These are phyloP conservation scores for Petrocephalus sullivani DNA, from an alignment of 2,797 vertebrate genomes.

Conservation along the genomic window DNA sequence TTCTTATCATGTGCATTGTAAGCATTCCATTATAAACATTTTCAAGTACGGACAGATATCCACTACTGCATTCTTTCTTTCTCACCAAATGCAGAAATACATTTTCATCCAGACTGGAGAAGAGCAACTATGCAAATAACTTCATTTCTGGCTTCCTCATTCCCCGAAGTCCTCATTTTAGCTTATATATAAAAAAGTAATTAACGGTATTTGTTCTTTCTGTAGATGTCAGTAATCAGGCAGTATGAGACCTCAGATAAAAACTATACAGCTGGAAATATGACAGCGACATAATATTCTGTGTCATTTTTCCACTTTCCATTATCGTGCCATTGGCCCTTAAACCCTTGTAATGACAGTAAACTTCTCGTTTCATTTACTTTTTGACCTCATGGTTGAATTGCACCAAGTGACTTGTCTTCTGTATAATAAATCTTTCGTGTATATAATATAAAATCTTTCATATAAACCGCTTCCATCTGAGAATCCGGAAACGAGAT, in stretches of 20 bases:
- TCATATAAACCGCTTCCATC: neutral
- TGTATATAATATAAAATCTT: neutral
- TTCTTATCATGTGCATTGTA: neutral
- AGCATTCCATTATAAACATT: conserved; percentile 5
- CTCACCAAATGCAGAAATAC: neutral
- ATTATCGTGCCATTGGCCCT: neutral
- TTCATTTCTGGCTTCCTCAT: neutral
- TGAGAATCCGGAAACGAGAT: neutral
- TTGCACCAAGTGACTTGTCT: neutral
- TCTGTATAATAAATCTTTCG: neutral
- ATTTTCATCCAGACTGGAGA: neutral
- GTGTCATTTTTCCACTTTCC: neutral
- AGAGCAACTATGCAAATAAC: neutral
- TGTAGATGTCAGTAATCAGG: neutral
- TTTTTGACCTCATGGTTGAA: neutral
- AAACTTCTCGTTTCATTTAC: neutral
- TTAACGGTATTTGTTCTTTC: neutral
- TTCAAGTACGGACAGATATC: neutral
- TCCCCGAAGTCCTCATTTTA: neutral
- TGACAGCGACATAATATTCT: neutral
- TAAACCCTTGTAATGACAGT: neutral
- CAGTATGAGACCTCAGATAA: neutral
- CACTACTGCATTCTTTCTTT: neutral
- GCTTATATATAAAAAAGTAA: neutral
- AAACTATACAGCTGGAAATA: neutral